Conservation (phyloP, 2,113 vertebrate genomes). For the Jacana jacana region DNA sequence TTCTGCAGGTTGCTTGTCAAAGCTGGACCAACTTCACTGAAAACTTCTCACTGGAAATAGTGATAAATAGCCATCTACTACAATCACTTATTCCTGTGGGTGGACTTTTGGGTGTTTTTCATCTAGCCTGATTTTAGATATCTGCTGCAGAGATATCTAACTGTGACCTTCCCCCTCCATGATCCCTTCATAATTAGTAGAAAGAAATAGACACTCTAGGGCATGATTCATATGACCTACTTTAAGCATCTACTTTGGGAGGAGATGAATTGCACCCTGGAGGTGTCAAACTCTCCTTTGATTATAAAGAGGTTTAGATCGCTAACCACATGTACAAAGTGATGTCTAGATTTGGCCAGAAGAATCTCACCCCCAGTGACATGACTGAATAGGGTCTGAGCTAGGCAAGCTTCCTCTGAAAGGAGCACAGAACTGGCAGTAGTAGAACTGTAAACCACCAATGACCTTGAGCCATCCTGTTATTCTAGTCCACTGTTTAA, state of each 20-base stretch:
- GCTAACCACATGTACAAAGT: not conserved
- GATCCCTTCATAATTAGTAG: not conserved
- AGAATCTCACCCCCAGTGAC: not conserved
- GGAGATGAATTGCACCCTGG: constrained; percentile 22
- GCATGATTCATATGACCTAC: constrained; percentile 29
- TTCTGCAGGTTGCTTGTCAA: not conserved
- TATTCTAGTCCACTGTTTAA: not conserved
- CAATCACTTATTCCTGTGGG: not conserved
- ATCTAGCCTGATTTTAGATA: not conserved
- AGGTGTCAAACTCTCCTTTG: constrained; percentile 28
- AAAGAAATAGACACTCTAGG: not conserved
- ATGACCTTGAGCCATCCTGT: not conserved
- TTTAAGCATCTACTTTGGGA: not conserved
- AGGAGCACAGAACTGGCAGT: not conserved
- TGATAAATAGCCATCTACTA: not conserved
- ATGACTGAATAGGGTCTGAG: constrained; percentile 16
- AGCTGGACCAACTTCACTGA: not conserved
- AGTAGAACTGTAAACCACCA: not conserved
- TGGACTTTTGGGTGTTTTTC: not conserved
- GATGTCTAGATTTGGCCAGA: constrained; percentile 7
- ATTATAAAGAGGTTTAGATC: constrained; percentile 26
- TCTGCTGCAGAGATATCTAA: not conserved
- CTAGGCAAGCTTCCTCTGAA: not conserved
- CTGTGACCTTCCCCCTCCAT: not conserved
- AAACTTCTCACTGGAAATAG: not conserved